These are phyloP conservation scores for Octonoba sinensis DNA, from an alignment of 2,888 invertebrate species.

Conservation along the genomic window DNA sequence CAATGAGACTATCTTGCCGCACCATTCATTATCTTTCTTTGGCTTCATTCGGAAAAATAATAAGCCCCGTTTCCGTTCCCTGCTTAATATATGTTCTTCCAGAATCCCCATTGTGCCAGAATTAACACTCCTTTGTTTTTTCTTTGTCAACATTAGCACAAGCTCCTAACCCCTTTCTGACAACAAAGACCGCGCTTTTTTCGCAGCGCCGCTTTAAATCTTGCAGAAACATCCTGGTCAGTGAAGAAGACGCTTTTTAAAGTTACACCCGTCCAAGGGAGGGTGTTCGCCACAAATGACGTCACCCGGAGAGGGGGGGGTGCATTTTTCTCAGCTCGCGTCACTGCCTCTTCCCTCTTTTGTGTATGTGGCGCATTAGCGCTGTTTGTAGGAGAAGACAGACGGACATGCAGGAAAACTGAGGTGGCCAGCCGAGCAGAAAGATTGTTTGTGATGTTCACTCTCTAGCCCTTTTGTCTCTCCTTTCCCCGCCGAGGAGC, in stretches of 20 bases:
- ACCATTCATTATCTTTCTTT: too few relatives aligned
- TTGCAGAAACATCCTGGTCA: slow-evolving; percentile 9
- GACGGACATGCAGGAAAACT: slow-evolving; percentile 22
- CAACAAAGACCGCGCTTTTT: not conserved
- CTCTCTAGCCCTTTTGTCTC: slow-evolving; percentile 12
- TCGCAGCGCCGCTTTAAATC: not conserved
- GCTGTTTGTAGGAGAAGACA: slow-evolving; percentile 55
- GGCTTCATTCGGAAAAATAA: too few relatives aligned
- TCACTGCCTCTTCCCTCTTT: slow-evolving; percentile 50
- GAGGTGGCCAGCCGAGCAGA: slow-evolving; percentile 48
- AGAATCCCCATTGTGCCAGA: slow-evolving; percentile 34
- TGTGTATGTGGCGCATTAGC: slow-evolving; percentile 47
- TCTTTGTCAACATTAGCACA: slow-evolving; percentile 56
- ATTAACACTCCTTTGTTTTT: slow-evolving; percentile 52
- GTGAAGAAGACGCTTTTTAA: not conserved
- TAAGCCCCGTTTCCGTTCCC: not conserved
- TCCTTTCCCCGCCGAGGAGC: slow-evolving; percentile 5
- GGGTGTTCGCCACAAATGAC: slow-evolving; percentile 10
- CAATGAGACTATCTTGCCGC: too few relatives aligned
- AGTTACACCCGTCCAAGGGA: not conserved
- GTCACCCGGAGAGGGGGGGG: slow-evolving; percentile 15
- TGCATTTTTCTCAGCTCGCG: slow-evolving; percentile 52
- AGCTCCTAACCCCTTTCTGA: slow-evolving; percentile 11
- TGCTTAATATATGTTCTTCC: slow-evolving; percentile 25
- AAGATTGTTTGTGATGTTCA: slow-evolving; percentile 64